These are phyloP conservation scores for Cataglyphis rosenhaueri DNA, from an alignment of 2,888 invertebrate genomes.

Conservation along the genomic window DNA sequence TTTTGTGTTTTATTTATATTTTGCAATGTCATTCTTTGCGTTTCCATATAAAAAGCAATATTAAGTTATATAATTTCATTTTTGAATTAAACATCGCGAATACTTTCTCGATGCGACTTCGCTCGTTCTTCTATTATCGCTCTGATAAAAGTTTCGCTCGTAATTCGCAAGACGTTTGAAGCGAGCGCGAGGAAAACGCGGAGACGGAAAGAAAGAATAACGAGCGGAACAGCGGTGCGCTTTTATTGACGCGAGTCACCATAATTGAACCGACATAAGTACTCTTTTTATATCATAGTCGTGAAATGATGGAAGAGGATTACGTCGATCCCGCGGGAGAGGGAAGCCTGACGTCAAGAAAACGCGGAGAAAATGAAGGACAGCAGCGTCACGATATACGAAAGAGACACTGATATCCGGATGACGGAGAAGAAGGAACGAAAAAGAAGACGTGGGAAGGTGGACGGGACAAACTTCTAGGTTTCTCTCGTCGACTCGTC, in stretches of 20 bases:
- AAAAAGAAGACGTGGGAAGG: conserved; percentile 25
- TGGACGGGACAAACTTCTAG: conserved; percentile 63
- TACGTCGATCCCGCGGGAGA: conserved; percentile 78
- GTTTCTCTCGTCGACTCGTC: conserved; percentile 60
- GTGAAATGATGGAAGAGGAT: conserved; percentile 83
- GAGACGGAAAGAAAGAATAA: conserved; percentile 44
- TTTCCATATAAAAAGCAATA: neutral
- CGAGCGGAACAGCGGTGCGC: conserved; percentile 41
- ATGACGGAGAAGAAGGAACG: conserved; percentile 15
- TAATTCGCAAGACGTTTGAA: conserved; percentile 19
- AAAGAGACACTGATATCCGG: conserved; percentile 37
- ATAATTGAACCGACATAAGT: conserved; percentile 80
- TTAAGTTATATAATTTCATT: conserved; percentile 25
- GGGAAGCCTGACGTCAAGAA: conserved; percentile 51
- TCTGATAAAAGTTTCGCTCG: conserved; percentile 28
- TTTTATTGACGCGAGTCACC: conserved; percentile 71
- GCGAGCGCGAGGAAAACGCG: conserved; percentile 23
- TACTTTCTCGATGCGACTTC: conserved; percentile 25
- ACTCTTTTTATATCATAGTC: conserved; percentile 81
- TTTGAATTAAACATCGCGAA: conserved; percentile 26
- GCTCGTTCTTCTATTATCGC: conserved; percentile 32
- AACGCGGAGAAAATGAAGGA: conserved; percentile 54
- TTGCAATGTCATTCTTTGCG: neutral
- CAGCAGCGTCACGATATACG: conserved; percentile 52
- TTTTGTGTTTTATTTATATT: neutral